These are phyloP conservation scores for Pempheris klunzingeri DNA, from an alignment of 2,797 vertebrate genomes.

Conservation along the genomic window DNA sequence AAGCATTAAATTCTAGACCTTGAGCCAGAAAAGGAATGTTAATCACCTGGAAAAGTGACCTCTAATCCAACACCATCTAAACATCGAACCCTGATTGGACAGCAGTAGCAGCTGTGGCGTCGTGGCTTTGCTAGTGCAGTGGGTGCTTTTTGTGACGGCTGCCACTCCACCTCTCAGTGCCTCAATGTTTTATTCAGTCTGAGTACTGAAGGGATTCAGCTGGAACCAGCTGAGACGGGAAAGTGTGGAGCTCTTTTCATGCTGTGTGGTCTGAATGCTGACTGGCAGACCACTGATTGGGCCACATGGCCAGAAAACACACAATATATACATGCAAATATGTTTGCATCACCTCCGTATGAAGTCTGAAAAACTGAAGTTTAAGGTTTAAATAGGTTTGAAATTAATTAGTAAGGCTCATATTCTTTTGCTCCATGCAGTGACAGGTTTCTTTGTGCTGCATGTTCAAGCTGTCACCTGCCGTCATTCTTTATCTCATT, in stretches of 20 bases:
- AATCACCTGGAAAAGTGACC: neutral
- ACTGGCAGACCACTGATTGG: conserved; percentile 46
- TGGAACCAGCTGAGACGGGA: conserved; percentile 47
- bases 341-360: neutral
- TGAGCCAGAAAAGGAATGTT: neutral
- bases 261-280: conserved; percentile 36
- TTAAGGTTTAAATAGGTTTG: conserved; percentile 27
- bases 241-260: conserved; percentile 47
- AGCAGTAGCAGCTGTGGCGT: neutral
- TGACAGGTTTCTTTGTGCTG: conserved; percentile 27
- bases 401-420: conserved; percentile 24
- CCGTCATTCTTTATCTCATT: conserved; percentile 22
- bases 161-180: conserved; percentile 40
- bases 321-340: conserved; percentile 6
- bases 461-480: conserved; percentile 2
- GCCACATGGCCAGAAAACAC: conserved; percentile 22
- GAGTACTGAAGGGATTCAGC: conserved; percentile 31
- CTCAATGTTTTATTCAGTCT: conserved; percentile 52
- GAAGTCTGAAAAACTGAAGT: neutral
- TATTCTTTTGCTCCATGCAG: neutral
- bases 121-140: neutral
- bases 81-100: neutral
- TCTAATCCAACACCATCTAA: neutral
- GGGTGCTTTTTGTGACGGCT: conserved; percentile 28
- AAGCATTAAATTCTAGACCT: neutral